These are phyloP conservation scores for Dascyllus trimaculatus DNA, from an alignment of 2,113 vertebrate species.

Conservation along the genomic window DNA sequence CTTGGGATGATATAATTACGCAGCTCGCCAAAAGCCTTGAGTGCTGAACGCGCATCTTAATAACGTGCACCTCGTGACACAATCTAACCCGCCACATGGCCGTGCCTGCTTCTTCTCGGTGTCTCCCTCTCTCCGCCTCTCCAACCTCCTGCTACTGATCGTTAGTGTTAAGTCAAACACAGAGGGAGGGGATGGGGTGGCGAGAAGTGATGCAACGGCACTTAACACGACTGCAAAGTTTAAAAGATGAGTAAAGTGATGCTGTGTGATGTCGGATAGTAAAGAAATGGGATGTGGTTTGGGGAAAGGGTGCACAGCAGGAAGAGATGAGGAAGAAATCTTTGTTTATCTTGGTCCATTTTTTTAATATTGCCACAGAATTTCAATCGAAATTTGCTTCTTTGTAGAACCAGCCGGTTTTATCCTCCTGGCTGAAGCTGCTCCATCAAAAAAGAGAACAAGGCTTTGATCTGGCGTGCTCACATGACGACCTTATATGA, in stretches of 20 bases:
- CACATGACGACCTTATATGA: slow-evolving; percentile 3
- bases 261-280: slow-evolving; percentile 11
- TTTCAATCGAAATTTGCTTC: background rate
- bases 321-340: slow-evolving; percentile 4
- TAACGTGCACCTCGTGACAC: slow-evolving; percentile 55
- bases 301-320: background rate
- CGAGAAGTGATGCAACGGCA: slow-evolving; percentile 51
- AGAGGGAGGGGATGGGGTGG: background rate
- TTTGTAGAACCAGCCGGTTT: background rate
- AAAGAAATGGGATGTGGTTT: slow-evolving; percentile 7
- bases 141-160: slow-evolving; percentile 42
- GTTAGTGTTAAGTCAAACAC: slow-evolving; percentile 27
- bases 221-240: slow-evolving; percentile 52
- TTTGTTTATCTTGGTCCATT: background rate
- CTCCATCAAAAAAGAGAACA: background rate
- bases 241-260: slow-evolving; percentile 18
- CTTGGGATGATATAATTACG: slow-evolving; percentile 46
- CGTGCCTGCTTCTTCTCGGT: slow-evolving; percentile 47
- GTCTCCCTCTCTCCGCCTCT: background rate
- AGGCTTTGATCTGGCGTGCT: background rate
- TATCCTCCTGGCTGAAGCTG: background rate
- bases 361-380: background rate
- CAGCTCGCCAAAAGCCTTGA: slow-evolving; percentile 34
- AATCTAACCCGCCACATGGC: slow-evolving; percentile 61
- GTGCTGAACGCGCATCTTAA: slow-evolving; percentile 46